Evolutionary conservation across 2,113 vertebrate genomes (phyloP).

Genomic region (Chascanopsetta lugubris): DNA sequence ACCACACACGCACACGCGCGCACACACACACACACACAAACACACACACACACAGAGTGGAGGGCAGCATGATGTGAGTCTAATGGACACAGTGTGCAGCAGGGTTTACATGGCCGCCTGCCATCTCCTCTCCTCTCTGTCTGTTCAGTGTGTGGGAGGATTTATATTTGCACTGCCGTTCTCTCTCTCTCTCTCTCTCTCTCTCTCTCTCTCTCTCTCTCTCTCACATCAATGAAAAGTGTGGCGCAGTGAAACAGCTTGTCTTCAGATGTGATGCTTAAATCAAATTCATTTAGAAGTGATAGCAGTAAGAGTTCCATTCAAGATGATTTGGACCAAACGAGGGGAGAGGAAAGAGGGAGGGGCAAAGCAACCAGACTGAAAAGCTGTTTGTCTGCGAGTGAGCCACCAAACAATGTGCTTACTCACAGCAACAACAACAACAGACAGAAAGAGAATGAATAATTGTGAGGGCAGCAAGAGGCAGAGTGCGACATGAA

Average conservation of each 20-base stretch:
- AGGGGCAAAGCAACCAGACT: conserved; percentile 40
- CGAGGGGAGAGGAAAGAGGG: background rate
- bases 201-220: no score
- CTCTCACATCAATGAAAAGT: conserved; percentile 61
- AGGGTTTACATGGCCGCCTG: conserved; percentile 60
- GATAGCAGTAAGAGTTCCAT: conserved; percentile 25
- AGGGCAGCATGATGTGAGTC: conserved; percentile 34
- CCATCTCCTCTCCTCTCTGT: conserved; percentile 56
- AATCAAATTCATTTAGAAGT: conserved; percentile 15
- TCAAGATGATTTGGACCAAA: conserved; percentile 1
- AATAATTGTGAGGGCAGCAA: conserved; percentile 7
- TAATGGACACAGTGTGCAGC: conserved; percentile 59
- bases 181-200: no score
- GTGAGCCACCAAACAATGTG: conserved; percentile 32
- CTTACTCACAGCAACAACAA: conserved; percentile 21
- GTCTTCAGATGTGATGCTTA: conserved; percentile 14
- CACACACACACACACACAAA: conserved; percentile 24
- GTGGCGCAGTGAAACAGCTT: conserved; percentile 32
- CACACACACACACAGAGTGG: conserved; percentile 14
- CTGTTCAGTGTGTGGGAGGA: conserved; percentile 53
- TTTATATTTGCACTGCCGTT: conserved; percentile 48
- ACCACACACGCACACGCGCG: conserved; percentile 16
- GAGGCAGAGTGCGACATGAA: conserved; percentile 17
- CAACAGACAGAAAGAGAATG: background rate
- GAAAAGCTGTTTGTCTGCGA: conserved; percentile 33